Conservation (phyloP, 1,140 invertebrate species). For the Whitmania pigra region DNA sequence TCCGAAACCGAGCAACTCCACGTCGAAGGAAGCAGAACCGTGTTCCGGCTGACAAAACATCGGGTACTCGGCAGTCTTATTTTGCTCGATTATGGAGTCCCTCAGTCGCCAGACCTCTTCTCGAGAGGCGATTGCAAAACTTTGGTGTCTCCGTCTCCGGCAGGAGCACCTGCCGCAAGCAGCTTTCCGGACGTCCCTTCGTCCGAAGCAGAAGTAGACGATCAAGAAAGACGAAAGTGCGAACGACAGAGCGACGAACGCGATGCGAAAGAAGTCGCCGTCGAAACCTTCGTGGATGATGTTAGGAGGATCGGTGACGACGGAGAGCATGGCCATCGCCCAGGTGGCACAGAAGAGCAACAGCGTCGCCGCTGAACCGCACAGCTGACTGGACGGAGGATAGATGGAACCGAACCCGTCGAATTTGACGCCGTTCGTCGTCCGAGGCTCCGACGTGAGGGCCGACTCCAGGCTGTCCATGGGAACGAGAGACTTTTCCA, state of each 20-base stretch:
- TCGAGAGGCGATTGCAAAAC: conserved; percentile 7
- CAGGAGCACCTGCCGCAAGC: conserved; percentile 56
- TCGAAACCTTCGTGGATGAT: conserved; percentile 43
- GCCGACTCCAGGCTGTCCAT: too few relatives aligned
- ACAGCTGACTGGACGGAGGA: conserved; percentile 62
- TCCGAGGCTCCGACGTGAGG: neutral
- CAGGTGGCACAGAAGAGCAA: conserved; percentile 64
- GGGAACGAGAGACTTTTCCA: too few relatives aligned
- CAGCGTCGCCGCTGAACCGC: conserved; percentile 61
- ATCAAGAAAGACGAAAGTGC: conserved; percentile 67
- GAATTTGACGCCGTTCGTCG: neutral
- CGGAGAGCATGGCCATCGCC: conserved; percentile 53
- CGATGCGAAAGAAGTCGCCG: conserved; percentile 62
- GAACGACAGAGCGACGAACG: conserved; percentile 58
- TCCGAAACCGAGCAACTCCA: neutral
- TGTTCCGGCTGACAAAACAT: too few relatives aligned
- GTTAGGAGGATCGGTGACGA: conserved; percentile 32
- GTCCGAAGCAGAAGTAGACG: conserved; percentile 68
- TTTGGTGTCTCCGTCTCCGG: conserved; percentile 44
- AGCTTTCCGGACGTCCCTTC: conserved; percentile 63
- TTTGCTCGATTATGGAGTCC: too few relatives aligned
- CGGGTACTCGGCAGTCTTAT: too few relatives aligned
- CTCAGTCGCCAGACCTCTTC: neutral
- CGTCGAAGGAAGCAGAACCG: neutral
- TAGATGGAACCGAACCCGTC: conserved; percentile 58